Base-by-base conservation (phyloP, 2,888 invertebrate genomes). In the Papilio gigon region DNA sequence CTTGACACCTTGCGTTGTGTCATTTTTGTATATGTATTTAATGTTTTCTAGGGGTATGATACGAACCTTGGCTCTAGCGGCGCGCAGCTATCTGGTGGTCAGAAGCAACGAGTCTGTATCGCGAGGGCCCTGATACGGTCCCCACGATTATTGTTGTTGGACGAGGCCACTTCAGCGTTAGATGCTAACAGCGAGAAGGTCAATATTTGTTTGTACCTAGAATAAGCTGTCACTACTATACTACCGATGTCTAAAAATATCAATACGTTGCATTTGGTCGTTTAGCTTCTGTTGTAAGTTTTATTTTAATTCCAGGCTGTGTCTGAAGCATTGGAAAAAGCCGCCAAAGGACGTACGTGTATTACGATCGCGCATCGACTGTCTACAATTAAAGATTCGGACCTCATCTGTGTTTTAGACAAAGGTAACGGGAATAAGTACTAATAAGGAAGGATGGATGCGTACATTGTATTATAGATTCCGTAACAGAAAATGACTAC, bases 341-440 rank as follows among this genome's bases (percentile, higher is more conserved):
- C 97, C 0, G 94, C 95, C 66, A 93, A 94, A 73, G 96, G 96
- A 0, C 93, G 97, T 60, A 98, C 98, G 0, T 97, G 96, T 77
- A 94, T 98, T 30, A 96, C 96, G 1, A 97, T 98, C 75, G 97
- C 97, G 8, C 97, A 98, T 88, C 94, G 97, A 20, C 92, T 98
- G 66, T 95, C 96, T 12, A 97, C 97, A 0, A 94, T 97, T 72
- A 94, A 95, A 78, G 95, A 96, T 80, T 96, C 96, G 0, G 95
- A 98, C 84, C 89, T 96, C 75, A 98, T 98, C 72, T 96, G 96
- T 77, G 97, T 98, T 4, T 87, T 98, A 30, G 94, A 96, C 73
- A 94, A 94, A 79, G 98, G 98, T 77, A 87, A 62, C 2, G 8
- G n/a, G 8, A 22, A 6, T 17, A 42, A 37, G 12, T 37, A n/a